Conservation (phyloP, 2,888 invertebrate genomes). For the Microdon myrmicae region DNA sequence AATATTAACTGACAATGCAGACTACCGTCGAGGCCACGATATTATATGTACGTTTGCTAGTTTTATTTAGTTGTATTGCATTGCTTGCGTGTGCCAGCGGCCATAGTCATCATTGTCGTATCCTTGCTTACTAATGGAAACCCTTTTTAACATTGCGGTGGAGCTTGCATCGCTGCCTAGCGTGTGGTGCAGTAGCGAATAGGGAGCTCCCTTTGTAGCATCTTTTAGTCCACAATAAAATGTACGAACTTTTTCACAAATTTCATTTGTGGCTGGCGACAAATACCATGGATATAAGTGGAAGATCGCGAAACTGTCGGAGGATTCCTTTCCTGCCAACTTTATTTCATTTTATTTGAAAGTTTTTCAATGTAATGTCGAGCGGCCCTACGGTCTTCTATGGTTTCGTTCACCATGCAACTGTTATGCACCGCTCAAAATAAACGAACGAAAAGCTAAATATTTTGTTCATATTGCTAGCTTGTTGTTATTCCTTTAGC, state of each 20-base stretch:
- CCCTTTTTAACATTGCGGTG: slow-evolving; percentile 22
- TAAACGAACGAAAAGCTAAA: slow-evolving; percentile 22
- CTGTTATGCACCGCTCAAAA: too few species aligned
- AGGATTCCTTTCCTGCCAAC: too few species aligned
- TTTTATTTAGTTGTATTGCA: too few species aligned
- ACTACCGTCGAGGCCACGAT: slow-evolving; percentile 5
- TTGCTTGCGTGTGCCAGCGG: slow-evolving; percentile 3
- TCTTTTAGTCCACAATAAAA: too few species aligned
- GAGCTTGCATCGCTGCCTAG: background rate
- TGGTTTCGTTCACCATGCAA: slow-evolving; percentile 4
- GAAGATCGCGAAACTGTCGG: slow-evolving; percentile 19
- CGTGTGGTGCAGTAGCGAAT: background rate
- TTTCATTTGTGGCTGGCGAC: slow-evolving; percentile 26
- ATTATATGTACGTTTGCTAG: slow-evolving; percentile 3
- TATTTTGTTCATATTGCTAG: slow-evolving; percentile 17
- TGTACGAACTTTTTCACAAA: slow-evolving; percentile 20
- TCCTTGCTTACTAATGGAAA: slow-evolving; percentile 38
- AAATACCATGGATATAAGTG: slow-evolving; percentile 19
- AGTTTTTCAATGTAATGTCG: background rate
- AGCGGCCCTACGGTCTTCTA: slow-evolving; percentile 3
- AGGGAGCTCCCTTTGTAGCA: background rate
- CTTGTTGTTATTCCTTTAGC: slow-evolving; percentile 18
- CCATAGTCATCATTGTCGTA: slow-evolving; percentile 6
- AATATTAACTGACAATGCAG: slow-evolving; percentile 27
- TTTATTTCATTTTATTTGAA: slow-evolving; percentile 10